Evolutionary conservation across 1,140 invertebrate genomes (phyloP).

Genomic region (Calephelis virginiensis): DNA sequence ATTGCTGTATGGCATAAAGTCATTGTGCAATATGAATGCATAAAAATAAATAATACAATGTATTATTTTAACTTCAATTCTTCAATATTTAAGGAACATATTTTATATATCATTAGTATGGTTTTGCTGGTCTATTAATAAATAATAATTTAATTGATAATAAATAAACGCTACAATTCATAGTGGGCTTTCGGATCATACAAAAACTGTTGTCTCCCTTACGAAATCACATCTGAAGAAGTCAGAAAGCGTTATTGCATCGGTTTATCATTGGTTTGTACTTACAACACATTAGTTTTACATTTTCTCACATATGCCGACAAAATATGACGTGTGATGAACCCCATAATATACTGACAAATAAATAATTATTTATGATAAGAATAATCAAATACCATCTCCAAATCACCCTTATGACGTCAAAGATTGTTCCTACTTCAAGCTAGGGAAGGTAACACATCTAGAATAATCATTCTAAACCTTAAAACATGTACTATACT

Average conservation of each 20-base stretch:
- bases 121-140: no score
- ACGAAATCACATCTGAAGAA: conserved; percentile 70
- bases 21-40: no score
- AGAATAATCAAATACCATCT: conserved; percentile 18
- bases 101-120: no score
- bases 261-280: conserved; percentile 67
- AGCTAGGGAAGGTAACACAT: conserved; percentile 52
- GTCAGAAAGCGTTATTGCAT: conserved; percentile 63
- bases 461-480: conserved; percentile 35
- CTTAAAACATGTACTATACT: conserved; percentile 29
- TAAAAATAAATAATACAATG: no score
- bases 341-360: conserved; percentile 57
- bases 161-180: no score
- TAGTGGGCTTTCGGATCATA: no score
- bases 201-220: background rate
- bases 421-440: conserved; percentile 58
- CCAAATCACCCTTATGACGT: conserved; percentile 47
- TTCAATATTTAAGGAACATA: no score
- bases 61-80: no score
- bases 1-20: no score
- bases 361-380: conserved; percentile 45
- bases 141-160: no score
- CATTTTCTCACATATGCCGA: conserved; percentile 47
- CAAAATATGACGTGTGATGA: conserved; percentile 42
- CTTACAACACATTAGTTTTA: conserved; percentile 72